These are phyloP conservation scores for Sarcophaga subvicina DNA, from an alignment of 2,888 invertebrate species.

Conservation along the genomic window DNA sequence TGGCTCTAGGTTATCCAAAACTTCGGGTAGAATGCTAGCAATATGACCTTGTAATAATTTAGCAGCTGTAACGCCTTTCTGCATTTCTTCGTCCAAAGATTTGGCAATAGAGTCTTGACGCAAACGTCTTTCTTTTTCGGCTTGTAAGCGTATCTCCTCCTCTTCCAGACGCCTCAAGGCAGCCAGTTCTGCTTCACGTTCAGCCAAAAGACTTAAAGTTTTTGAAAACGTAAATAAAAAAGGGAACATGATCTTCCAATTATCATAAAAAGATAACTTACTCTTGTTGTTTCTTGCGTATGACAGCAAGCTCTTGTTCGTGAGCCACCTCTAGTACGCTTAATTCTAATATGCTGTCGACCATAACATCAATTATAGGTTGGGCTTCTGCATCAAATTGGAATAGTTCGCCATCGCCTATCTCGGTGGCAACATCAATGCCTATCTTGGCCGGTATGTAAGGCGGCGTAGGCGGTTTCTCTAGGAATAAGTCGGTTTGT, in stretches of 20 bases:
- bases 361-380: slow-evolving; percentile 93
- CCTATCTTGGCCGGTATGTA: slow-evolving; percentile 92
- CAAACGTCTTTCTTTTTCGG: slow-evolving; percentile 89
- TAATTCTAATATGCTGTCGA: slow-evolving; percentile 95
- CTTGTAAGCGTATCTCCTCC: slow-evolving; percentile 87
- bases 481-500: slow-evolving; percentile 93
- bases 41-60: slow-evolving; percentile 93
- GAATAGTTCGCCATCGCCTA: slow-evolving; percentile 95
- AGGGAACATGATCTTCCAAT: slow-evolving; percentile 42
- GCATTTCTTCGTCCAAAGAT: slow-evolving; percentile 87
- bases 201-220: slow-evolving; percentile 78
- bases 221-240: slow-evolving; percentile 9
- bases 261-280: slow-evolving; percentile 66
- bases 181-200: slow-evolving; percentile 91
- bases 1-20: slow-evolving; percentile 88
- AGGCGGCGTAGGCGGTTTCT: slow-evolving; percentile 90
- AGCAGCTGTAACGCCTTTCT: slow-evolving; percentile 91
- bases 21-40: slow-evolving; percentile 92
- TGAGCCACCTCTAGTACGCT: slow-evolving; percentile 94
- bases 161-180: slow-evolving; percentile 92
- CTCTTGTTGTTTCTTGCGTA: slow-evolving; percentile 86
- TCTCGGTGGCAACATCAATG: slow-evolving; percentile 92
- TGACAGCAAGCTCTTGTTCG: slow-evolving; percentile 93
- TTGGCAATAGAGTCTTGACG: slow-evolving; percentile 87
- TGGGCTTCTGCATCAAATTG: slow-evolving; percentile 96